Evolutionary conservation across 2,888 invertebrate genomes (phyloP), one percentile per base, ranked within the genome.

Genomic region (Cabera pusaria): DNA sequence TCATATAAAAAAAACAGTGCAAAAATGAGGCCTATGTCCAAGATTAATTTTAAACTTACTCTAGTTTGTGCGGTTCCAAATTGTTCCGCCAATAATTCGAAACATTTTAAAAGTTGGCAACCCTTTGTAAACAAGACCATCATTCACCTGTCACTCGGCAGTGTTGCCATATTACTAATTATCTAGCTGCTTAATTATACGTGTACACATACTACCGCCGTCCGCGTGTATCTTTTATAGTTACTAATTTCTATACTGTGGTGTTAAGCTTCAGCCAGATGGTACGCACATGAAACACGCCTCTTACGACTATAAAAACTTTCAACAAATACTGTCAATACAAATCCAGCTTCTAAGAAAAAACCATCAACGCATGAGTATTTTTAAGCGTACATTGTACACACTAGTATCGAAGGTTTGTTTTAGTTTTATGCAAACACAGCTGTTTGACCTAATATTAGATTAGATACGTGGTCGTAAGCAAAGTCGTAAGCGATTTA

Each of bases 81-180:
- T 17, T 29, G 27, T 29, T 25, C 9, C 9, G 28, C 8, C 10
- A 25, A 5, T 40, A 31, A 31, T 21, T 21, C n/a, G 21, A 31
- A 20, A 27, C 27, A 14, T 36, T 42, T 34, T 19, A 14, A 31
- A 35, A 35, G 41, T 42, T 42, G 41, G 41, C 35, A 42, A 10
- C 41, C 41, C 35, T 42, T 32, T 11, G 35, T 42, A 36, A 35
- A 42, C 31, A 42, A 36, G 31, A 26, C 5, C 22, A 42, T 42
- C 31, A 36, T 31, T 42, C 31, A 42, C 22, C 35, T 42, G 41
- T 42, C 41, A 29, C 19, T 16, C 19, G 17, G 27, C 6, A 4
- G 16, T 9, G 18, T 14, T 21, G 14, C 34, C 17, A 21, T 42
- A 29, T 31, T 34, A 23, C 17, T 40, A 35, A 31, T 22, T 26